Conservation (phyloP, 2,113 vertebrate species). For the Lagenorhynchus albirostris region DNA sequence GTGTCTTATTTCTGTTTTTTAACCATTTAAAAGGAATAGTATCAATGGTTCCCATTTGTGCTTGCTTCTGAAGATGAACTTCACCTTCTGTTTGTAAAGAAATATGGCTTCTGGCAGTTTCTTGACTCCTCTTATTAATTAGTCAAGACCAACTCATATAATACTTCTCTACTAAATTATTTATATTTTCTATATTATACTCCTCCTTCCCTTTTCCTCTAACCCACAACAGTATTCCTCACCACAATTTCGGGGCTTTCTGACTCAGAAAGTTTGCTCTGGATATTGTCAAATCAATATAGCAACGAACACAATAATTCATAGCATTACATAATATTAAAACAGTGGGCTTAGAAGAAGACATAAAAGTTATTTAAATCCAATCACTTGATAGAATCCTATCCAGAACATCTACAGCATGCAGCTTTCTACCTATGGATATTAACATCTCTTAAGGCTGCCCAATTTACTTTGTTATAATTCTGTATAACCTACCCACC, state of each 20-base stretch:
- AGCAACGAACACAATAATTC: background rate
- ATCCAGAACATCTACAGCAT: background rate
- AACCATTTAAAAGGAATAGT: background rate
- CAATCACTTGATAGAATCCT: background rate
- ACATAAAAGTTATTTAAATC: background rate
- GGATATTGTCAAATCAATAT: background rate
- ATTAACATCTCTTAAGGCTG: background rate
- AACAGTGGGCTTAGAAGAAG: background rate
- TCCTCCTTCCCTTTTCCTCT: background rate
- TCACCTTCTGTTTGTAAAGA: background rate
- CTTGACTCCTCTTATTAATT: background rate
- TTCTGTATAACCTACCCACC: background rate
- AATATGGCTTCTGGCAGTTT: background rate
- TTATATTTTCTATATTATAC: background rate
- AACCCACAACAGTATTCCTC: background rate
- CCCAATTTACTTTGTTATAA: background rate
- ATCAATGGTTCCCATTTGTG: background rate
- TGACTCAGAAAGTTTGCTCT: background rate
- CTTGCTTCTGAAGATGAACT: background rate
- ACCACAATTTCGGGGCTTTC: background rate
- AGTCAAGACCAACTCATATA: background rate
- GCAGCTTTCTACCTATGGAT: fast-evolving
- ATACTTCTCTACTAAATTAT: background rate
- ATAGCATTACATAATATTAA: background rate
- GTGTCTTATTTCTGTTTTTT: background rate